phyloP scores from a whole-genome alignment of 2,888 invertebrate genomes.

The Aphodius granarius region DNA sequence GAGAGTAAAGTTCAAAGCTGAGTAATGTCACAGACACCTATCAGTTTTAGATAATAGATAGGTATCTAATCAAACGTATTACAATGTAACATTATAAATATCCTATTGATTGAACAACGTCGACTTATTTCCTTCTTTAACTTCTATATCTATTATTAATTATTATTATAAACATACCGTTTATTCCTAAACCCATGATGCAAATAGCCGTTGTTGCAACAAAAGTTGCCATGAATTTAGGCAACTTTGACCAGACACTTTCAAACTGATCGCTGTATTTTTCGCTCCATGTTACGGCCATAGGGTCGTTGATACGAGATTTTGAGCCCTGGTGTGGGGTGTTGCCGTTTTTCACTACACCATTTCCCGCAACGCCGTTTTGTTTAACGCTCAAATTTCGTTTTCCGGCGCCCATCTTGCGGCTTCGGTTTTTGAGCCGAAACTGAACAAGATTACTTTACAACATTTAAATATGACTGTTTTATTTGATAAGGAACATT shows the following conservation, averaged over 20 bases:
- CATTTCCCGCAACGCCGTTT: background rate
- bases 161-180: slow-evolving; percentile 54
- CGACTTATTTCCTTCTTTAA: background rate
- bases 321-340: background rate
- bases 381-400: slow-evolving; percentile 15
- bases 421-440: background rate
- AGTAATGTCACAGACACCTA: background rate
- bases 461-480: background rate
- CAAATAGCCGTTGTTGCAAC: slow-evolving; percentile 65
- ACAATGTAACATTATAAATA: background rate
- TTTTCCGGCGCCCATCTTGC: background rate
- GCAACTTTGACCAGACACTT: slow-evolving; percentile 60
- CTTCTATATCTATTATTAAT: background rate
- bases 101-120: background rate
- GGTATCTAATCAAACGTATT: background rate
- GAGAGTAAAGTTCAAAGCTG: background rate
- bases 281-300: slow-evolving; percentile 65
- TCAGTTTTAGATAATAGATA: background rate
- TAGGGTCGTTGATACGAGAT: slow-evolving; percentile 50
- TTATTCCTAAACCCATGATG: slow-evolving; percentile 63
- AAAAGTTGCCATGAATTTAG: slow-evolving; percentile 58
- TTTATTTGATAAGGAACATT: background rate
- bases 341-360: slow-evolving; percentile 7
- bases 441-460: background rate
- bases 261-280: slow-evolving; percentile 59